Evolutionary conservation across 2,113 vertebrate genomes (phyloP).

Genomic region (Uria aalge): DNA sequence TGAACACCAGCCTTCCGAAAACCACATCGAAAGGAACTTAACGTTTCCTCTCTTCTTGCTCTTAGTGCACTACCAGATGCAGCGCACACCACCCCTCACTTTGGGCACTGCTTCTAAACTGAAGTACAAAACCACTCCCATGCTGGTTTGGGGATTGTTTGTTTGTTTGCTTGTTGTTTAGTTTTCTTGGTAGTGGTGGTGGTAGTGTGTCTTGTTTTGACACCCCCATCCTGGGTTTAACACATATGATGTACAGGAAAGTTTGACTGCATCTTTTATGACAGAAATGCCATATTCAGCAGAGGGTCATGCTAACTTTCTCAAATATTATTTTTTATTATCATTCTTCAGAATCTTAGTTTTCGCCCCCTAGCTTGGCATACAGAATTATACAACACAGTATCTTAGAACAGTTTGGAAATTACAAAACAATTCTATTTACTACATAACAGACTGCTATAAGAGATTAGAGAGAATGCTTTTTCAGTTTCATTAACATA

Average conservation of each 20-base stretch:
- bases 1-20: background rate
- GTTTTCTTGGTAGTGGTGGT: background rate
- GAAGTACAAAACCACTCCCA: background rate
- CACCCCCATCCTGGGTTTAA: background rate
- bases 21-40: fast-evolving
- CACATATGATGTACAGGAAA: background rate
- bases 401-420: slow-evolving; percentile 22
- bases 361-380: fast-evolving
- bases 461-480: slow-evolving; percentile 64
- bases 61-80: fast-evolving
- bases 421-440: slow-evolving; percentile 60
- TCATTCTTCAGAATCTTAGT: background rate
- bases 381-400: background rate
- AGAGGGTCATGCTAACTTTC: background rate
- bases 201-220: background rate
- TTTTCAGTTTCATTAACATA: slow-evolving; percentile 68
- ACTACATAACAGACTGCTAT: slow-evolving; percentile 62
- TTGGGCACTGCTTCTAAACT: background rate
- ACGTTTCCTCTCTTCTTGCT: fast-evolving
- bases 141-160: fast-evolving
- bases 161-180: background rate
- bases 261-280: fast-evolving
- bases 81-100: background rate
- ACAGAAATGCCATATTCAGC: background rate
- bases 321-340: background rate